Base-by-base conservation (phyloP, 2,888 invertebrate species). In the Dynastes grantii region DNA sequence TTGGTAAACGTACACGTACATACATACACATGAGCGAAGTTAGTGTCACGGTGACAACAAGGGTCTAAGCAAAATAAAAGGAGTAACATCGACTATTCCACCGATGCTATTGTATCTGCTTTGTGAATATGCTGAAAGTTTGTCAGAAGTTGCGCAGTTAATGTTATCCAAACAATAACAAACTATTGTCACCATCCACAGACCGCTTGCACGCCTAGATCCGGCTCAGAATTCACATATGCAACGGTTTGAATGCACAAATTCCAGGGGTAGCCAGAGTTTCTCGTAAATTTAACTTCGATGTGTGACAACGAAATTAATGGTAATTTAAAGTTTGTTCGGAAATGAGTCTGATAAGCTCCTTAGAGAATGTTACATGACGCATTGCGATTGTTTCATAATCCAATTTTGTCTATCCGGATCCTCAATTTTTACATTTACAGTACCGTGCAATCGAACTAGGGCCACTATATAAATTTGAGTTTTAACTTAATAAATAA, bases 121-220 rank as follows among this genome's bases (percentile, higher is more conserved):
- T 22, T 49, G 67, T 22, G 67, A 45, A 22, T 49, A 67, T 9
- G 67, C 45, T 22, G 67, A 11, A 8, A 45, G 45, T 67, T 45
- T 67, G 45, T 32, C 45, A 67, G 49, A 67, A 67, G 67, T 67
- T 67, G 67, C 45, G 67, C 45, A 45, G 27, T 67, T 67, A 67
- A 49, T 16, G 45, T 22, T 67, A 11, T 22, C 67, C 40, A 27
- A 67, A 67, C 67, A 67, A 67, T 67, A 67, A 67, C 49, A 67
- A 67, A 67, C 67, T 67, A 67, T 67, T 67, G 67, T 67, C 67
- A 45, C 67, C 16, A 67, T 67, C 67, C 67, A 22, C 49, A 67
- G 67, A 49, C 67, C 67, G 32, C 67, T 67, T 27, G 11, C n/a
- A 67, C 49, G 67, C 9, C 9, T 1, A 27, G 45, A 67, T 67